A percentile compares a stretch with the other conserved stretches of the same genome.
These are phyloP conservation scores for Sebastes matsubarae DNA, from an alignment of 2,797 vertebrate species.

Conservation along the genomic window DNA sequence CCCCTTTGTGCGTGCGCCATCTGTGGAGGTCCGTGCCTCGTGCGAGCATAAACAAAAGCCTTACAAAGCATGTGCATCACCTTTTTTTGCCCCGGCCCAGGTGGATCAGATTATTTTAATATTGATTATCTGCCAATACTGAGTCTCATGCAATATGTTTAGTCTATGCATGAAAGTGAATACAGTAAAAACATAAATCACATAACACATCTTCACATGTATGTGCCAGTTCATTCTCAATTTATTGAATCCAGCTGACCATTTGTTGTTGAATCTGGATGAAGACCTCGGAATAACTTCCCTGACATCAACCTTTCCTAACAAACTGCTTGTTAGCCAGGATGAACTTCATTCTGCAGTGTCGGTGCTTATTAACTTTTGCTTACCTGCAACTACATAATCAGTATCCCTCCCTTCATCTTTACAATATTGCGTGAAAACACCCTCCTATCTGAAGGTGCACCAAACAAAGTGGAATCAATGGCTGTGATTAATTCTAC, in stretches of 20 bases:
- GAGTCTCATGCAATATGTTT: background rate
- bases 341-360: background rate
- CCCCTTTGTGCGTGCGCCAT: no score
- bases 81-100: background rate
- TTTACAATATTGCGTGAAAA: background rate
- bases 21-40: no score
- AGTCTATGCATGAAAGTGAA: background rate
- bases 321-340: background rate
- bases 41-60: no score
- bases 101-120: background rate
- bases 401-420: background rate
- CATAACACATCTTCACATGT: background rate
- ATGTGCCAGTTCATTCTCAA: background rate
- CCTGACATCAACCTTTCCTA: background rate
- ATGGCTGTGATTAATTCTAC: background rate
- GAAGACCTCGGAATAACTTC: background rate
- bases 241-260: background rate
- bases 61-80: background rate
- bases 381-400: background rate
- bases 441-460: background rate
- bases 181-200: background rate
- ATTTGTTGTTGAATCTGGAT: background rate
- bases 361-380: background rate
- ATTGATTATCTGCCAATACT: background rate
- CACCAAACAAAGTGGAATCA: background rate